phyloP scores from a whole-genome alignment of 2,113 vertebrate genomes.

The Phalacrocorax brasilianus region DNA sequence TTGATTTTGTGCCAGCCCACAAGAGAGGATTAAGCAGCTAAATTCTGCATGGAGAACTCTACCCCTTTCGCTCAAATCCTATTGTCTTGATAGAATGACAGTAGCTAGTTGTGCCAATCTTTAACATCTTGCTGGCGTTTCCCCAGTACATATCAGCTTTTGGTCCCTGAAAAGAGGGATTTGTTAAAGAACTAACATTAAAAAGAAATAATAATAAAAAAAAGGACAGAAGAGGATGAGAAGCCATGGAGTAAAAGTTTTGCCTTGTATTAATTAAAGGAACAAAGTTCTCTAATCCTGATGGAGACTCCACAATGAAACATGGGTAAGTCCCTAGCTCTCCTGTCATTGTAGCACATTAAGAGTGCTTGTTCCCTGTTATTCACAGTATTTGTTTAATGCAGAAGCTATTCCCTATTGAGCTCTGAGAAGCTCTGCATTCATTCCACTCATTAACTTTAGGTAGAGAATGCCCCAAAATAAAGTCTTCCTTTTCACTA shows the following conservation, averaged over 20 bases:
- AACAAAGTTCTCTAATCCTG: constrained; percentile 32
- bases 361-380: not conserved
- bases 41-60: constrained; percentile 84
- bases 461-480: not conserved
- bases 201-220: constrained; percentile 57
- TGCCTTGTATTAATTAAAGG: constrained; percentile 61
- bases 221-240: constrained; percentile 57
- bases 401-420: not conserved
- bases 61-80: constrained; percentile 74
- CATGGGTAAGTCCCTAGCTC: not conserved
- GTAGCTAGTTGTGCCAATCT: constrained; percentile 72
- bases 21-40: constrained; percentile 90
- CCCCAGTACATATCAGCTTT: constrained; percentile 75
- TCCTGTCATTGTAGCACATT: not conserved
- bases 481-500: not conserved
- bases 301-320: not conserved
- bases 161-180: constrained; percentile 76
- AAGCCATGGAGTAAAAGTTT: constrained; percentile 57
- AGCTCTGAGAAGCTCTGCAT: not conserved
- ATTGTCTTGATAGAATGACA: constrained; percentile 80
- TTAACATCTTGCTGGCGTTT: constrained; percentile 74
- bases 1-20: constrained; percentile 88
- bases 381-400: constrained; percentile 36
- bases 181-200: constrained; percentile 72
- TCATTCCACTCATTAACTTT: constrained; percentile 14